Evolutionary conservation across 2,888 invertebrate species (phyloP), one percentile per base, ranked within the genome.

Genomic region (Hololepta plana): DNA sequence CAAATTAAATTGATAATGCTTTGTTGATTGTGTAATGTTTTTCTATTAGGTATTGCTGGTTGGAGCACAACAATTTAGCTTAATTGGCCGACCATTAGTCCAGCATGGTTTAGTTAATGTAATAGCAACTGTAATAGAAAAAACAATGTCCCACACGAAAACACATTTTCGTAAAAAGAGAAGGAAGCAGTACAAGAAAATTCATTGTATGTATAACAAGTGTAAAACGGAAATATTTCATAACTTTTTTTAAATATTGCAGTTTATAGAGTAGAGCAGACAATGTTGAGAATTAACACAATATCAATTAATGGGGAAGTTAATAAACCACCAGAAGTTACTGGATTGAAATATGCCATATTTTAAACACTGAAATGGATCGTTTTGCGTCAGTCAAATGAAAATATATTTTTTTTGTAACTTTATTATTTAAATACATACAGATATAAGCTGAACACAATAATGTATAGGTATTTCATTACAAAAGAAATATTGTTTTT

Each of bases 91-190:
- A 20, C 88, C 88, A 0, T 39, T 87, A 6, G 60, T 90, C 2
- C 74, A 79, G 41, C 59, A 64, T 9, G 77, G 73, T 8, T 49
- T 82, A 23, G 75, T 81, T 0, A 59, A 66, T 36, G 65, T 90
- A 1, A 69, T 73, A 32, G 88, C 81, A 0, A 85, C 84, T 11
- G 64, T 87, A 1, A 71, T 87, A 25, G 84, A 85, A 29, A 85
- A 85, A 51, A 76, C 76, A 0, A 54, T 85, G 7, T 76, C 80
- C 0, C 76, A 81, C 43, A 81, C 79, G 2, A 73, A 73, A 51
- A 73, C 76, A 14, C 64, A 72, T 43, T 84, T 82, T 42, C 68
- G 67, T 32, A 74, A 79, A 51, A 75, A 67, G 41, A 61, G 69
- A 37, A 71, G 80, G 55, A 80, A 82, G 56, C 80, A 82, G 40